A percentile compares a stretch with the other conserved stretches of the same genome.
Evolutionary conservation across 2,888 invertebrate genomes (phyloP).

Genomic region (Lochmaea crataegi): DNA sequence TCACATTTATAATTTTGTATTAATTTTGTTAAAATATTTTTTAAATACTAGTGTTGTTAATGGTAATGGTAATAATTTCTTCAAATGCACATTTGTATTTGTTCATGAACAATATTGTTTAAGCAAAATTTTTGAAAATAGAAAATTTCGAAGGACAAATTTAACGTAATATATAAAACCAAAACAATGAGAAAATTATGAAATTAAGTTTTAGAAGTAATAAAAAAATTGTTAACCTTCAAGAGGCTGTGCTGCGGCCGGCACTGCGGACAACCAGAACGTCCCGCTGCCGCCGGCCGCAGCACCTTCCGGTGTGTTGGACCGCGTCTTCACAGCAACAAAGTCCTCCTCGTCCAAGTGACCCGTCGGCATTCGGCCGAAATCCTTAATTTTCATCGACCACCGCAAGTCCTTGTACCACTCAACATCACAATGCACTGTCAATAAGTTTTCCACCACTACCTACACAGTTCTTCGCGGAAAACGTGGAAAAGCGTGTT

Average conservation of each 20-base stretch:
- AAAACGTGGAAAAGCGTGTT: not conserved
- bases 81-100: no score
- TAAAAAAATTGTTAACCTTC: conserved; percentile 52
- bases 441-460: conserved; percentile 27
- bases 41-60: no score
- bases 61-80: no score
- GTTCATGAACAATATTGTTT: no score
- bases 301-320: conserved; percentile 75
- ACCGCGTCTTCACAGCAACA: conserved; percentile 77
- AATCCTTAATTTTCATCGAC: conserved; percentile 62
- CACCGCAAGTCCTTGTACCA: conserved; percentile 37
- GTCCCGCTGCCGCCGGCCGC: conserved; percentile 70
- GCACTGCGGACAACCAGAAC: conserved; percentile 76
- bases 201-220: not conserved
- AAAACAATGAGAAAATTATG: not conserved
- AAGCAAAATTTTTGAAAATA: no score
- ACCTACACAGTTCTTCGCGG: conserved; percentile 10
- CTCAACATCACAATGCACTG: conserved; percentile 44
- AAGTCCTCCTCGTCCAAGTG: conserved; percentile 69
- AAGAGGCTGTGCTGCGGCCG: conserved; percentile 60
- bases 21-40: no score
- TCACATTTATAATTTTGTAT: no score
- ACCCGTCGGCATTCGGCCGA: conserved; percentile 65
- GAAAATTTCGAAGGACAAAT: no score
- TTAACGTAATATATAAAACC: no score